Conservation (phyloP, 2,797 vertebrate genomes). For the Graptemys geographica region DNA sequence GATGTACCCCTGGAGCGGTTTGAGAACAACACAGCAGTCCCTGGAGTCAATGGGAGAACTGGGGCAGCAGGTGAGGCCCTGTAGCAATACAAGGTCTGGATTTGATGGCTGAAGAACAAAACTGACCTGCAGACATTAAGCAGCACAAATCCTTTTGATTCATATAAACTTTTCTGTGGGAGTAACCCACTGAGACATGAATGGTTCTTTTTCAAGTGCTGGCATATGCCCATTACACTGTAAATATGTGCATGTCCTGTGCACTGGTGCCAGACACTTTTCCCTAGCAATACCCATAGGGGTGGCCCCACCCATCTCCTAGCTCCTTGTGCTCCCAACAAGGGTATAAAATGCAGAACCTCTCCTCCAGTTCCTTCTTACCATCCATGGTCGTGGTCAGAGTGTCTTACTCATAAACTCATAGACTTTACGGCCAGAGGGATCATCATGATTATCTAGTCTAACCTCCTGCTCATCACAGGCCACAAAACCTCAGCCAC, state of each 20-base stretch:
- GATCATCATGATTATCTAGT: not conserved
- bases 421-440: not conserved
- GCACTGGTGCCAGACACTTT: not conserved
- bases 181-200: not conserved
- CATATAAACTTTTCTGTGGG: not conserved
- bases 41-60: slow-evolving; percentile 84
- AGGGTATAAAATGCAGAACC: not conserved
- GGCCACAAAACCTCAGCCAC: not conserved
- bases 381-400: not conserved
- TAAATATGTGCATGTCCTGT: not conserved
- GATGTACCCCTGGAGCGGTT: slow-evolving; percentile 84
- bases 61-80: slow-evolving; percentile 86
- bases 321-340: not conserved
- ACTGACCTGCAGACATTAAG: not conserved
- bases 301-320: not conserved
- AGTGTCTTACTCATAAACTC: not conserved
- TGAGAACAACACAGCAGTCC: slow-evolving; percentile 85
- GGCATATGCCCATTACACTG: not conserved
- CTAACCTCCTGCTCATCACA: not conserved
- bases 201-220: not conserved
- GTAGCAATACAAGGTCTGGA: not conserved
- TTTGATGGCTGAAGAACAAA: not conserved
- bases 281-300: not conserved
- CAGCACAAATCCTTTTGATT: not conserved
- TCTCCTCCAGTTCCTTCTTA: not conserved